phyloP scores from a whole-genome alignment of 2,888 invertebrate species.

The Tridacna crocea region DNA sequence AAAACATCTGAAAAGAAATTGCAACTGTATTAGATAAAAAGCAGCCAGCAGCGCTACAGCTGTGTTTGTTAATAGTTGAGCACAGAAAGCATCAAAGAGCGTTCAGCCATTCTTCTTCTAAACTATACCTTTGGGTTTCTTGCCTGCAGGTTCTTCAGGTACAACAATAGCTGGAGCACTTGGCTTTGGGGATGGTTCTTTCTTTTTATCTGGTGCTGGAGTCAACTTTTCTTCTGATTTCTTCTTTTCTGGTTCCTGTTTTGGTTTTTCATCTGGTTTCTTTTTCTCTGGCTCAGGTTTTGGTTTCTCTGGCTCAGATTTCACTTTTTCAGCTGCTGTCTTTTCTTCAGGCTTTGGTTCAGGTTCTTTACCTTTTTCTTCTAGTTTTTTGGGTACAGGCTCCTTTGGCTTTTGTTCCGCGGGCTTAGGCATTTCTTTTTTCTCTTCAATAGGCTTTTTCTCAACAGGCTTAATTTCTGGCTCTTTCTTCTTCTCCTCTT shows the following conservation, averaged over 20 bases:
- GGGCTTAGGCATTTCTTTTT: slow-evolving; percentile 50
- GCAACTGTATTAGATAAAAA: no score
- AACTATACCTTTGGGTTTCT: neutral
- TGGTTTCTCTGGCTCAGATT: slow-evolving; percentile 44
- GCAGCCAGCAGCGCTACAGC: neutral
- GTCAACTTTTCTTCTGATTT: slow-evolving; percentile 31
- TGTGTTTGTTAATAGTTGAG: neutral
- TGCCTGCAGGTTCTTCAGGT: slow-evolving; percentile 51
- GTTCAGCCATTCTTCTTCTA: neutral
- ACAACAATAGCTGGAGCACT: slow-evolving; percentile 69
- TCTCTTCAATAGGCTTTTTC: slow-evolving; percentile 32
- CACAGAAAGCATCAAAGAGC: neutral
- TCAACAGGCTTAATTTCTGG: slow-evolving; percentile 38
- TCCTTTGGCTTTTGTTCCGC: slow-evolving; percentile 34
- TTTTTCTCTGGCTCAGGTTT: slow-evolving; percentile 22
- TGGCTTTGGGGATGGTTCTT: slow-evolving; percentile 26
- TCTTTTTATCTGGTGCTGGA: neutral
- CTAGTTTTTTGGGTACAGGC: slow-evolving; percentile 27
- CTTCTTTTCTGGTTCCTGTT: neutral
- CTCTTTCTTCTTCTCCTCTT: slow-evolving; percentile 48
- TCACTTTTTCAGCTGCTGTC: slow-evolving; percentile 29
- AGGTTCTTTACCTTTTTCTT: slow-evolving; percentile 45
- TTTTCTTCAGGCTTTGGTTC: slow-evolving; percentile 47
- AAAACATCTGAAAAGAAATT: no score
- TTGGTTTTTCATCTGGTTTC: slow-evolving; percentile 35